Base-by-base conservation (phyloP, 2,113 vertebrate species). In the Apteryx mantelli region DNA sequence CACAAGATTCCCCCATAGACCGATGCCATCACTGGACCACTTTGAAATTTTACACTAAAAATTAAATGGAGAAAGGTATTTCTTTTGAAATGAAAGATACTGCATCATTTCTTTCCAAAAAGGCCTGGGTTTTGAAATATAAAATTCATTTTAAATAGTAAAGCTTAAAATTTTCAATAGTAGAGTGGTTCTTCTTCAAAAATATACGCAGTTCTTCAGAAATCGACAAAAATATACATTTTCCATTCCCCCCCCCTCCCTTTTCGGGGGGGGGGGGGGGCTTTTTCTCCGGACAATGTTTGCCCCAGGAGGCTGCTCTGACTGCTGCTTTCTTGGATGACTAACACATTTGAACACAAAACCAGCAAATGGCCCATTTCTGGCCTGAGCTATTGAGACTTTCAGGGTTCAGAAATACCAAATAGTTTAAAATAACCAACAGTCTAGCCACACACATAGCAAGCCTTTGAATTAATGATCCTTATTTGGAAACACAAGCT, bases 391-490 rank as follows among this genome's bases (percentile, higher is more conserved):
- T n/a, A 40, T 17, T 4, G 13, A 46, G 53, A 52, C 53, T 40
- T 56, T 16, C 71, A 44, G n/a, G 42, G 22, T 19, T 32, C 12
- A 11, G 66, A 48, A 79, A 64, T 9, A 55, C 28, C 17, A 50
- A 16, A 2, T 11, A 40, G 20, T 0, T 0, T 20, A n/a, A 48
- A 22, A 28, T 68, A 83, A 32, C 30, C n/a, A 1, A 36, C 11
- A 28, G 18, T 14, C 53, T 63, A 1, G 0, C 53, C 2, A 11
- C 3, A 4, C 19, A n/a, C 4, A 2, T 30, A 36, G 60, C 16
- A 19, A 78, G 19, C 15, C 13, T 44, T 36, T 38, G 48, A 58
- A 53, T 58, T n/a, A 79, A 52, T 4, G 3, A 13, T 15, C 9
- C 42, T 50, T 38, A 16, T 32, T n/a, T 56, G 19, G 26, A 78